Evolutionary conservation across 2,113 vertebrate species (phyloP), one percentile per base, ranked within the genome.

Genomic region (Anguilla rostrata): DNA sequence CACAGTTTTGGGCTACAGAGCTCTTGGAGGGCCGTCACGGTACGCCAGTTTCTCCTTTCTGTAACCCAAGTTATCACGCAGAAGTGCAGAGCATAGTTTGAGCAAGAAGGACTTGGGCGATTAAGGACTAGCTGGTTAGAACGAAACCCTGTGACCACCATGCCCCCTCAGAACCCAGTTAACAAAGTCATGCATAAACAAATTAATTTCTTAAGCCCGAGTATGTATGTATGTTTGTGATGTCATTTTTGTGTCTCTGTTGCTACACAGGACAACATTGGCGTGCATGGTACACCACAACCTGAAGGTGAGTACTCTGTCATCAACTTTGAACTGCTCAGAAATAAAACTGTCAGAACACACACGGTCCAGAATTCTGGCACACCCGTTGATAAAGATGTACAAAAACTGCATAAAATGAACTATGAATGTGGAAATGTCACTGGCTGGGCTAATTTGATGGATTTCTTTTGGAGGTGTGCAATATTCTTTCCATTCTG

Each of bases 251-350:
- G 43, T 82, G 71, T 78, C 78, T 86, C 26, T 26, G 34, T 22
- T 16, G 20, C 7, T 78, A 83, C 84, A 40, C 92, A 96, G 95
- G 95, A 96, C 89, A 95, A 95, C 88, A 91, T 96, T 71, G 80
- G 81, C 84, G 90, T 95, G 84, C 92, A 90, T 86, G 85, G 85
- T 43, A 79, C 78, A n/a, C 87, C 93, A 87, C 91, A 92, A 86
- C 90, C 93, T n/a, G 90, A 92, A 94, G 92, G 95, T 96, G 87
- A 92, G 90, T 39, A 22, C 81, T 66, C 53, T 3, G 79, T 15
- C 1, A 29, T 82, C n/a, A 83, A 87, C 60, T 29, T 15, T 85
- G 46, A n/a, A 34, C 43, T 60, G 57, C 60, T 66, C 60, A 66
- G 60, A 26, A 20, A 66, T 66, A 20, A 66, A 26, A 2, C 20